phyloP scores from a whole-genome alignment of 2,888 invertebrate species.

The Caenorhabditis drosophilae region DNA sequence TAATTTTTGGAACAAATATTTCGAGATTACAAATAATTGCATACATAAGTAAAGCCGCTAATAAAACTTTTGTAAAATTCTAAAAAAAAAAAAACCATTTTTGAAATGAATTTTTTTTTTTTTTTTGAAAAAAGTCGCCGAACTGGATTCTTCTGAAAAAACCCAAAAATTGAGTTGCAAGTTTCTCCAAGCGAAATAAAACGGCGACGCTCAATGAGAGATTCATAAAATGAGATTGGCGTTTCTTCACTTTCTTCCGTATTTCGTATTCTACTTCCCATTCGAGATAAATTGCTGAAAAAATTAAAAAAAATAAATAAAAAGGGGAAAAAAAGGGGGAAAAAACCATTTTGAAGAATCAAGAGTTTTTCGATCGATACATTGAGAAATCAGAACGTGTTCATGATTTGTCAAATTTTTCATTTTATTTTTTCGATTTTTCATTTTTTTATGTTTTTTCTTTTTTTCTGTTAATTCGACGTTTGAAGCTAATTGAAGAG shows the following conservation, averaged over 20 bases:
- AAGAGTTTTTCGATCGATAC: not conserved
- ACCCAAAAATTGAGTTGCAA: constrained; percentile 14
- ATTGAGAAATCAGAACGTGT: not conserved
- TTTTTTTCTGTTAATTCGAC: not conserved
- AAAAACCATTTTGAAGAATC: not conserved
- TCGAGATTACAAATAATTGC: constrained; percentile 28
- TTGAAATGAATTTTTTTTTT: not conserved
- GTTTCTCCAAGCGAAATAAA: not conserved
- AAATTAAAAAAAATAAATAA: too few species aligned
- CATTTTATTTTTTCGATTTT: not conserved
- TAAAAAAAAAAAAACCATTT: constrained; percentile 6
- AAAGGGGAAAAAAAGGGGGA: too few species aligned
- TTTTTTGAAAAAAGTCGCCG: not conserved
- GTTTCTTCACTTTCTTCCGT: not conserved
- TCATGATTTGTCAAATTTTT: not conserved
- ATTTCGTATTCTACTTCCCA: not conserved
- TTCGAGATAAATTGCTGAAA: not conserved
- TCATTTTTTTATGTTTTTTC: not conserved
- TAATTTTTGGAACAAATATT: constrained; percentile 25
- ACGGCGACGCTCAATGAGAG: not conserved
- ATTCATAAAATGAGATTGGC: not conserved
- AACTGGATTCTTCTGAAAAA: constrained; percentile 32
- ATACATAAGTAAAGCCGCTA: constrained; percentile 18
- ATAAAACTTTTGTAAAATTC: constrained; percentile 18
- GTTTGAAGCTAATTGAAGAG: too few species aligned